These are phyloP conservation scores for Lutjanus erythropterus DNA, from an alignment of 2,113 vertebrate genomes.

Conservation along the genomic window DNA sequence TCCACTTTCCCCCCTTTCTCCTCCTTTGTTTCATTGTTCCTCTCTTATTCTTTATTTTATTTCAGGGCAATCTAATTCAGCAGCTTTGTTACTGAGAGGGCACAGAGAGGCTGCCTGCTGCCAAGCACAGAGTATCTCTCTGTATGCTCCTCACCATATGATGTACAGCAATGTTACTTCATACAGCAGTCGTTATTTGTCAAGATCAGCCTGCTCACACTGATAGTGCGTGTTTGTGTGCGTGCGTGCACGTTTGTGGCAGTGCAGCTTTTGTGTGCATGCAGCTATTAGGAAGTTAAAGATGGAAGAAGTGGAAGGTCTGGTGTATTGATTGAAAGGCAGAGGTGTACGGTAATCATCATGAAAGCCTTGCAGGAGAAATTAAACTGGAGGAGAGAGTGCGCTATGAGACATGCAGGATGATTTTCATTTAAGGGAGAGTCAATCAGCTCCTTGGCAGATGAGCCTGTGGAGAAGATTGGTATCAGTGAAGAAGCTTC, in stretches of 20 bases:
- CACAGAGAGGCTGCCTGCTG: slow-evolving; percentile 12
- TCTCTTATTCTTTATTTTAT: background rate
- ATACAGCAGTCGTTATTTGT: slow-evolving; percentile 31
- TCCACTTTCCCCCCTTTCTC: background rate
- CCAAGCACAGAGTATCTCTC: slow-evolving; percentile 18
- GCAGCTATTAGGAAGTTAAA: slow-evolving; percentile 47
- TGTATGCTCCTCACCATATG: background rate
- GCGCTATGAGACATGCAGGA: slow-evolving; percentile 41
- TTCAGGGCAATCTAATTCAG: slow-evolving; percentile 43
- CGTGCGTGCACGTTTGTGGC: background rate
- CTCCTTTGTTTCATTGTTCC: background rate
- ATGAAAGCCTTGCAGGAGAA: slow-evolving; percentile 68
- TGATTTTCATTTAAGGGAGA: slow-evolving; percentile 67
- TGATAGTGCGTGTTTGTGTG: background rate
- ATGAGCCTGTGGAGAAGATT: slow-evolving; percentile 55
- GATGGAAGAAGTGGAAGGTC: slow-evolving; percentile 39
- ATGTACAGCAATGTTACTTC: slow-evolving; percentile 15
- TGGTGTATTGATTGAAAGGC: slow-evolving; percentile 66
- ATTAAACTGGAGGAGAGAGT: slow-evolving; percentile 50
- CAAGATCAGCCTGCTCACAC: slow-evolving; percentile 14
- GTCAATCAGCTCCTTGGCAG: slow-evolving; percentile 62
- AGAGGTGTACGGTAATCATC: slow-evolving; percentile 71
- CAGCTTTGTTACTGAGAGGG: slow-evolving; percentile 25
- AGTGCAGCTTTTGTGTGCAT: slow-evolving; percentile 14
- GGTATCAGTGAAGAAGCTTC: slow-evolving; percentile 47